A percentile compares a stretch with the other conserved stretches of the same genome.
Evolutionary conservation across 2,113 vertebrate species (phyloP).

Genomic region (crab-eating macaque (Macaca fascicularis)): T2T-MFA8v1.1 NC_088378.1:35630001-35630500

Average conservation of each 20-base stretch:
- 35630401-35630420: background rate
- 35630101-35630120: background rate
- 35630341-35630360: background rate
- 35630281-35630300: background rate
- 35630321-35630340: background rate
- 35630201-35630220: background rate
- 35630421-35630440: background rate
- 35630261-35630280: fast-evolving
- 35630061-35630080: background rate
- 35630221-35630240: background rate
- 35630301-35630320: background rate
- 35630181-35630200: background rate
- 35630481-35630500: background rate
- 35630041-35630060: background rate
- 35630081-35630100: background rate
- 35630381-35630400: background rate
- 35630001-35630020: background rate
- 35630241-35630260: background rate
- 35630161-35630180: background rate
- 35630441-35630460: background rate
- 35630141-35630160: background rate
- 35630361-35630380: background rate
- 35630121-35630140: background rate
- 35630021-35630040: background rate
- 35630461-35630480: background rate